A percentile compares a stretch with the other conserved stretches of the same genome.
These are phyloP conservation scores for Grammomys dolichurus DNA, from an alignment of 2,113 vertebrate species.

Conservation along the genomic window DNA sequence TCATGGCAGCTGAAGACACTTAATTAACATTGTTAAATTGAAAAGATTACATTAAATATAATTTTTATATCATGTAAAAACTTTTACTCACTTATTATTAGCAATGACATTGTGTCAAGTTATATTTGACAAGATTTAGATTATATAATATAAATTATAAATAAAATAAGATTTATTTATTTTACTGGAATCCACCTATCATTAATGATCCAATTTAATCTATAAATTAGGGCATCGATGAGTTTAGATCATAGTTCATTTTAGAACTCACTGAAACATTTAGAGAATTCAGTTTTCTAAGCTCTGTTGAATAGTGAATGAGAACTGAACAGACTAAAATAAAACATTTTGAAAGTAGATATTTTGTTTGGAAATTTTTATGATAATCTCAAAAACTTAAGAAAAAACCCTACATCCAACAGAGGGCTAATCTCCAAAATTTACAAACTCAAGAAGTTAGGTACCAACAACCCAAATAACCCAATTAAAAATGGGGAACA, in stretches of 20 bases:
- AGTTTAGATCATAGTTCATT: not conserved
- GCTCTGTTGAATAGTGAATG: not conserved
- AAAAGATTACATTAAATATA: not conserved
- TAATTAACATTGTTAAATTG: not conserved
- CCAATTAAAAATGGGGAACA: no score
- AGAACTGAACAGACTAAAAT: not conserved
- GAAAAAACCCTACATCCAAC: not conserved
- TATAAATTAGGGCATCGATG: not conserved
- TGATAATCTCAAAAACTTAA: not conserved
- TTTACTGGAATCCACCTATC: not conserved
- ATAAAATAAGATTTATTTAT: constrained; percentile 39
- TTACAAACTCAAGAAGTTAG: no score
- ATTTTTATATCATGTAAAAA: not conserved
- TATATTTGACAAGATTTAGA: not conserved
- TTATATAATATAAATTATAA: constrained; percentile 5
- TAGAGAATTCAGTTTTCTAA: constrained; percentile 30
- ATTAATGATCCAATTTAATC: constrained; percentile 30
- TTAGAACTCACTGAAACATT: not conserved
- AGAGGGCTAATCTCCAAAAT: no score
- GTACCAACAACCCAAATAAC: no score
- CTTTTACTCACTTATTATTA: constrained; percentile 27
- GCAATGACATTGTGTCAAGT: not conserved
- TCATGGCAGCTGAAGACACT: not conserved
- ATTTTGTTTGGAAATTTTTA: not conserved
- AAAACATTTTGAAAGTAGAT: not conserved